Evolutionary conservation across 2,113 vertebrate genomes (phyloP), one percentile per base, ranked within the genome.

Genomic region (Empidonax alnorum): DNA sequence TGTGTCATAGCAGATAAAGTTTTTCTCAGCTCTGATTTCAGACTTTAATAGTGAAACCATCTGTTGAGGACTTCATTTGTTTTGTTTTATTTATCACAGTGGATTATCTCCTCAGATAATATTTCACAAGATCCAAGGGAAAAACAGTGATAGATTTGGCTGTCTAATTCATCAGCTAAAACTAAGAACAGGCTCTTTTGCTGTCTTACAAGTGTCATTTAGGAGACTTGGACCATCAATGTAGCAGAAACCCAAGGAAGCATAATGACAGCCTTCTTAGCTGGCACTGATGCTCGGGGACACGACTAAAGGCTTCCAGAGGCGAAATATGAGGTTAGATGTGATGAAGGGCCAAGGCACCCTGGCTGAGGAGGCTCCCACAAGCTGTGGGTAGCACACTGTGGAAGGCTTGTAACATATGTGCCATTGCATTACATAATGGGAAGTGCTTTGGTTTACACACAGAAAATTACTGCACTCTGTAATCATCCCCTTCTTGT

Each of bases 11-110:
- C 77, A 96, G 84, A 97, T 95, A 91, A 94, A 97, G 83, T 93
- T 98, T 97, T 97, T 96, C 87, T 97, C 96, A 94, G 91, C 85
- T 97, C 96, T 93, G 93, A 87, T 96, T 97, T 96, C 62, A 97
- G 93, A 75, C 82, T 93, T 94, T 67, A 91, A 65, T 97, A 92
- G 82, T 73, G 92, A 97, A 94, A 90, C 78, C 96, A 98, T 95
- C 93, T 97, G 94, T 89, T 80, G 85, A 79, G 91, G 91, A 92
- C 24, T 35, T 84, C 67, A 78, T 66, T 92, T 90, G 12, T 72
- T 96, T 94, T 84, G 62, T 67, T 94, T 76, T 94, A 96, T 97
- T 96, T 97, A 93, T 96, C 93, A 75, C 71, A 44, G 42, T 0
- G 14, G 89, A 96, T 87, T 88, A 72, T 97, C 89, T 97, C 89